Evolutionary conservation across 2,797 vertebrate species (phyloP).

Genomic region (Sebastes matsubarae): DNA sequence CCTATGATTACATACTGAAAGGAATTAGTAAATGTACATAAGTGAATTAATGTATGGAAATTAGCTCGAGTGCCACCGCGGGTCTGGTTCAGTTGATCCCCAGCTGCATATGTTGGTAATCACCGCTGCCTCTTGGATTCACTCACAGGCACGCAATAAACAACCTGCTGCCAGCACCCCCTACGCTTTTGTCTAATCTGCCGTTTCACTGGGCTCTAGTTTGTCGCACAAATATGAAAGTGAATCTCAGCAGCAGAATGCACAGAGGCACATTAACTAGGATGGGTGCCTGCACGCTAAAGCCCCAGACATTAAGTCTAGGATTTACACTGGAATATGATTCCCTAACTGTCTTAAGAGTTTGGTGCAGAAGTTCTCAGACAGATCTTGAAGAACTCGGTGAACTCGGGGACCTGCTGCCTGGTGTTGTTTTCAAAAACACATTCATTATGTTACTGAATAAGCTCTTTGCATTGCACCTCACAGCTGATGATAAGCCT

Average conservation of each 20-base stretch:
- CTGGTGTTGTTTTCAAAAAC: constrained; percentile 22
- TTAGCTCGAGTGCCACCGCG: constrained; percentile 62
- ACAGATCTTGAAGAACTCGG: constrained; percentile 40
- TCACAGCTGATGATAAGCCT: neutral
- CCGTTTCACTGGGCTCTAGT: constrained; percentile 75
- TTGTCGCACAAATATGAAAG: constrained; percentile 70
- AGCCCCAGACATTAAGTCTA: constrained; percentile 62
- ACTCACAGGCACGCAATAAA: constrained; percentile 78
- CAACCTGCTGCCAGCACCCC: constrained; percentile 77
- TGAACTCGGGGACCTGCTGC: constrained; percentile 25
- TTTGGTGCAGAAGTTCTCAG: constrained; percentile 52
- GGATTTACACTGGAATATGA: constrained; percentile 68
- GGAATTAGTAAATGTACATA: constrained; percentile 75
- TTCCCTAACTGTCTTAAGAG: constrained; percentile 58
- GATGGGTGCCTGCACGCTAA: constrained; percentile 60
- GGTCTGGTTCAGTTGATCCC: constrained; percentile 78
- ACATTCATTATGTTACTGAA: constrained; percentile 1
- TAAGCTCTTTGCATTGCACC: neutral
- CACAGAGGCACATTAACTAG: constrained; percentile 70
- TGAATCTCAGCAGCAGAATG: constrained; percentile 69
- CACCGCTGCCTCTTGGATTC: constrained; percentile 80
- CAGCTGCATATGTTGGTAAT: constrained; percentile 80
- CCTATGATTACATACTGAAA: constrained; percentile 54
- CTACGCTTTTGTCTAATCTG: constrained; percentile 77
- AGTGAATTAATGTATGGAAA: constrained; percentile 80